phyloP scores from a whole-genome alignment of 2,797 vertebrate species.

The Dendrocincla tyrannina region DNA sequence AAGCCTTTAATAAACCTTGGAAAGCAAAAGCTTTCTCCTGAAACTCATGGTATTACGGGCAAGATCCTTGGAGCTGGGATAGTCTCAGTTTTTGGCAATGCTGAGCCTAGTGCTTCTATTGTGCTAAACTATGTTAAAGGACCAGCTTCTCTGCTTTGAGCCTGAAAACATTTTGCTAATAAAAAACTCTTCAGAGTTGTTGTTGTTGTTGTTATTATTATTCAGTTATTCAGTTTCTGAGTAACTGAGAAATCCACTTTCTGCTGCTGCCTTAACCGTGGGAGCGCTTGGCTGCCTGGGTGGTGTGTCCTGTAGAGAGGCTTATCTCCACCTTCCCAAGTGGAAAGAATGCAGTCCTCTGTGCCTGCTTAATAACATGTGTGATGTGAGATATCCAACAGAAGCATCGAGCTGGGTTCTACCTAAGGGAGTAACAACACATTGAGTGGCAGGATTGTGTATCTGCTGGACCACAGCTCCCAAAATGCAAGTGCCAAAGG shows the following conservation, averaged over 20 bases:
- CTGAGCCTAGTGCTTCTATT: not conserved
- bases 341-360: not conserved
- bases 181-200: not conserved
- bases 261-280: not conserved
- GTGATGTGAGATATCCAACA: not conserved
- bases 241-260: not conserved
- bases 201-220: no score
- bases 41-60: not conserved
- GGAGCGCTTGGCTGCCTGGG: rapidly evolving
- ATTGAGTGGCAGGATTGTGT: not conserved
- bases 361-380: not conserved
- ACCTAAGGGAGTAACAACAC: not conserved
- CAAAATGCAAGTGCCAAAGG: not conserved
- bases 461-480: not conserved
- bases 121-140: not conserved
- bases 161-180: not conserved
- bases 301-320: not conserved
- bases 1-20: not conserved
- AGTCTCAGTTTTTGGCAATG: not conserved
- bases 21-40: not conserved
- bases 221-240: not conserved
- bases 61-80: not conserved
- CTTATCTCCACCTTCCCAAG: not conserved
- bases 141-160: not conserved
- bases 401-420: rapidly evolving